phyloP scores from a whole-genome alignment of 2,113 vertebrate species.

The Dipodomys stephensi region DNA sequence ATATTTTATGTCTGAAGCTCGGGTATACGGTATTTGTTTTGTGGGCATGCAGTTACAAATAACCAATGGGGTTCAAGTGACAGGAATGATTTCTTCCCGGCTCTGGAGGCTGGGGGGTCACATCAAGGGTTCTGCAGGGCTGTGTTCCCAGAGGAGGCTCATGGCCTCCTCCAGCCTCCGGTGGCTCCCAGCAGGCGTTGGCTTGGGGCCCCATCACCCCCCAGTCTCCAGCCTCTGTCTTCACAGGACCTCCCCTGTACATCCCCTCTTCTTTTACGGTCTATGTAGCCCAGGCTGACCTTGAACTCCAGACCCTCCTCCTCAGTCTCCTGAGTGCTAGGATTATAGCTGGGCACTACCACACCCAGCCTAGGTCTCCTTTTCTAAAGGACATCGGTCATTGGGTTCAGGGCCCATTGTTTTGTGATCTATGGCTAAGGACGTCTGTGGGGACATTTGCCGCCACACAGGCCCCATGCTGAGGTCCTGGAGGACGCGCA shows the following conservation, averaged over 20 bases:
- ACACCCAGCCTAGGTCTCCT: background rate
- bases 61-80: background rate
- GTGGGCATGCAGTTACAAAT: background rate
- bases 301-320: background rate
- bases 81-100: background rate
- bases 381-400: background rate
- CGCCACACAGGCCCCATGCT: background rate
- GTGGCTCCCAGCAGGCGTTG: background rate
- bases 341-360: rapidly evolving
- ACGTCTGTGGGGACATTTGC: background rate
- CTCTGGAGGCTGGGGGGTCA: background rate
- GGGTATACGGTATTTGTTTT: background rate
- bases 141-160: background rate
- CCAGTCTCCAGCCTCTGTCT: background rate
- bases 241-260: background rate
- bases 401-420: background rate
- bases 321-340: background rate
- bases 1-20: background rate
- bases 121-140: background rate
- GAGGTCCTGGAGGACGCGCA: background rate
- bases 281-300: background rate
- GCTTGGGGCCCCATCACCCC: background rate
- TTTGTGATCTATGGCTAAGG: background rate
- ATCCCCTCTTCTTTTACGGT: background rate
- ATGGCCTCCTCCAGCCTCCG: background rate